Evolutionary conservation across 2,888 invertebrate species (phyloP).

Genomic region (Mesopsocus fuscifrons): DNA sequence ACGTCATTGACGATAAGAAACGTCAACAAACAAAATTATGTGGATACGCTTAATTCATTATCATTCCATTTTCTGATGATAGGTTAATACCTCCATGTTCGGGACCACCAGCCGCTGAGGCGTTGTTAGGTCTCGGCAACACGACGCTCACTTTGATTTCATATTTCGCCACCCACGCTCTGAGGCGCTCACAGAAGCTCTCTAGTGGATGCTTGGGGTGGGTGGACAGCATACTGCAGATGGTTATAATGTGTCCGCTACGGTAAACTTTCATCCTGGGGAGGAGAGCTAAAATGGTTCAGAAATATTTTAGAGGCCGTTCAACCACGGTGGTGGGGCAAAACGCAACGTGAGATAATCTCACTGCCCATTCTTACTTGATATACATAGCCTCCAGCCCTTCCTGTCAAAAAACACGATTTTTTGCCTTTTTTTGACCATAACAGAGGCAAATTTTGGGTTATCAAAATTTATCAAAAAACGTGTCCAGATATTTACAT

Average conservation of each 20-base stretch:
- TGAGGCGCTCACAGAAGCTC: constrained; percentile 77
- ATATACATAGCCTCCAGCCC: constrained; percentile 2
- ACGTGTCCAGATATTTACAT: too few species aligned
- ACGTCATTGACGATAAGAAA: too few species aligned
- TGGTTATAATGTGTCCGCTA: constrained; percentile 64
- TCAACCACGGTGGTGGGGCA: not conserved
- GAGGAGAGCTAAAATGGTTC: constrained; percentile 45
- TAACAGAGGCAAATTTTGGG: too few species aligned
- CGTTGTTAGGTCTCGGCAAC: constrained; percentile 83
- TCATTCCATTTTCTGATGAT: too few species aligned
- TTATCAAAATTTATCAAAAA: too few species aligned
- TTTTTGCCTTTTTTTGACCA: too few species aligned
- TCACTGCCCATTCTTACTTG: too few species aligned
- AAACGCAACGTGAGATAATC: too few species aligned
- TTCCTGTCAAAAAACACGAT: not conserved
- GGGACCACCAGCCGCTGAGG: constrained; percentile 62
- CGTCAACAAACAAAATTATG: too few species aligned
- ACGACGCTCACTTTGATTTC: constrained; percentile 74
- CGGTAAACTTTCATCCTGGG: constrained; percentile 60
- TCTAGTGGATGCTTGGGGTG: constrained; percentile 91
- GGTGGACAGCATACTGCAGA: constrained; percentile 86
- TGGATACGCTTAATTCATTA: too few species aligned
- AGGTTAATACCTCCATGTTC: constrained; percentile 60
- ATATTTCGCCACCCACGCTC: constrained; percentile 71
- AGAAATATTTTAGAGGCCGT: too few species aligned